Conservation (phyloP, 2,113 vertebrate genomes). For the Podilymbus podiceps region DNA sequence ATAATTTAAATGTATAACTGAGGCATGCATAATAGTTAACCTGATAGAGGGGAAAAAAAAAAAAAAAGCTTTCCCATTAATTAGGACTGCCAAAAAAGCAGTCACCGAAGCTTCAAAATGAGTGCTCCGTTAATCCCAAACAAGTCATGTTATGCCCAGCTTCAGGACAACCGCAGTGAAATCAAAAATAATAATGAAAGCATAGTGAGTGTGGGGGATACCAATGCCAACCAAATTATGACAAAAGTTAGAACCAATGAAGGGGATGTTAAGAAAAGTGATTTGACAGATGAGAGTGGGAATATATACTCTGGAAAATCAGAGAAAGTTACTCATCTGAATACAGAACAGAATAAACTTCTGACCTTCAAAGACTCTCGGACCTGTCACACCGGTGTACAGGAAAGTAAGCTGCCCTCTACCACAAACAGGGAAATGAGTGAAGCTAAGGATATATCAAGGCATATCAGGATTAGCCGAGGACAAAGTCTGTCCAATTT, state of each 20-base stretch:
- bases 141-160: constrained; percentile 69
- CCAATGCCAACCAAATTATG: constrained; percentile 77
- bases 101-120: constrained; percentile 64
- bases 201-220: constrained; percentile 65
- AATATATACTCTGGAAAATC: constrained; percentile 34
- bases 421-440: constrained; percentile 6
- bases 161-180: constrained; percentile 67
- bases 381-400: not conserved
- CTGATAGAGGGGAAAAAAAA: not conserved
- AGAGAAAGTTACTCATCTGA: constrained; percentile 26
- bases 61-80: not conserved
- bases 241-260: constrained; percentile 15
- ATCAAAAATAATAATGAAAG: constrained; percentile 75
- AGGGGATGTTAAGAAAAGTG: not conserved
- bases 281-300: constrained; percentile 39
- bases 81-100: not conserved
- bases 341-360: constrained; percentile 49
- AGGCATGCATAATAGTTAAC: constrained; percentile 24
- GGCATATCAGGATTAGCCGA: constrained; percentile 24
- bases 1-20: not conserved
- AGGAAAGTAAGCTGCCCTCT: constrained; percentile 50
- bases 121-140: constrained; percentile 67
- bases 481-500: constrained; percentile 61
- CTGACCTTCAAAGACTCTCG: constrained; percentile 39
- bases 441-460: constrained; percentile 25